Base-by-base conservation (phyloP, 2,113 vertebrate genomes). In the Grus americana region DNA sequence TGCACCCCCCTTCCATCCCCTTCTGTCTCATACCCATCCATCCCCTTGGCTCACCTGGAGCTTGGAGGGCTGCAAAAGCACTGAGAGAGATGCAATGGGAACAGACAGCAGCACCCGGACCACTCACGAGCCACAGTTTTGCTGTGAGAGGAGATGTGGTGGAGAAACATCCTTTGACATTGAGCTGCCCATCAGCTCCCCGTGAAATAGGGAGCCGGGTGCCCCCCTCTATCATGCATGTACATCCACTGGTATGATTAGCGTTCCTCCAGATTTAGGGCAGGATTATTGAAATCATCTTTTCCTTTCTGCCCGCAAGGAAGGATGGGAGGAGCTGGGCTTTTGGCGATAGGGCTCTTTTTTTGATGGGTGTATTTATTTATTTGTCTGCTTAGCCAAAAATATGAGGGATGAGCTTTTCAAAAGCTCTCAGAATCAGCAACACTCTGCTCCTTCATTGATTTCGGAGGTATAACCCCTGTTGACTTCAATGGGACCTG, bases 191-290 rank as follows among this genome's bases (percentile, higher is more conserved):
- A 21, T 15, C 24, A 24, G 38, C 36, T 66, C 32, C 52, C 34
- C 0, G 0, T 10, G 26, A 61, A 76, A 89, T 1, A 20, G 30
- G 27, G 30, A 55, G 36, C 29, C 0, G 2, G 26, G 11, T 58
- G 21, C 9, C 38, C 19, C 26, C 46, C 55, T 44, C 34, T 23
- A 20, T 36, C 46, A 34, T 9, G 10, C 14, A 34, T 10, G 8
- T 27, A 59, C 92, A 91, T 47, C 47, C 75, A 47, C 8, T 10
- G 40, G 2, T 19, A 5, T 2, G 10, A 15, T 44, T 7, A 16
- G 8, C 1, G 5, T n/a, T 58, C 47, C 49, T 86, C 24, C 67
- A 63, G 38, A 5, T 23, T 62, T 74, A 57, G 49, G 49, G 54
- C 21, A 80, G 72, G 16, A 46, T 36, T 61, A 21, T 3, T 50